Base-by-base conservation (phyloP, 2,888 invertebrate species). In the Lasioglossum morio region DNA sequence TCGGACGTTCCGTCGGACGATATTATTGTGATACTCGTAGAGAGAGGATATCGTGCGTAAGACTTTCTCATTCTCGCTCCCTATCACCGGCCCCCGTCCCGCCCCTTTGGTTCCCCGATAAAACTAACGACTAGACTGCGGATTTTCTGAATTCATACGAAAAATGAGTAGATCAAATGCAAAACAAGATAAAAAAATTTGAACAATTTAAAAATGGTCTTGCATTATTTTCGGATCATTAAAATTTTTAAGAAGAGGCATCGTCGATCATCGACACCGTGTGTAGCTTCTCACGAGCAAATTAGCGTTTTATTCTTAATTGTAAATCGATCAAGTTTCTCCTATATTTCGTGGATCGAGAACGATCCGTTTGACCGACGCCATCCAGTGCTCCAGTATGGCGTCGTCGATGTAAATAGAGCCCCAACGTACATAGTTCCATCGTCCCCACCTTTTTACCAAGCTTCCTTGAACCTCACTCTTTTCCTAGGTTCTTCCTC, bases 21-120 rank as follows among this genome's bases (percentile, higher is more conserved):
- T 90, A 90, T 85, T 91, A 89, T 92, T 92, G 92, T 92, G 92
- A 92, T 92, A 92, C 87, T 91, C 90, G 85, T 92, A 88, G 86
- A 87, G 84, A 74, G 74, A 75, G 40, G 80, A 85, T 77, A 79
- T 79, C 75, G 77, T 57, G 77, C 72, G 77, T 85, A 75, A 83
- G 78, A 87, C 77, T 81, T 79, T 78, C 69, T 66, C 78, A 73
- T 48, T 60, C 81, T 72, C 48, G 53, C 23, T 27, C 75, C 53
- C 57, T 63, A 48, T 43, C 63, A 57, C 4, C 48, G 23, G 5
- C 14, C 60, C 60, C 16, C 57, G 72, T 73, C 30, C 16, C 30
- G 16, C 66, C 66, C 72, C 63, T 37, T 60, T 14, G 27, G 37
- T n/a, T 37, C 69, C 60, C 23, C 23, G 23, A 69, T 37, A 12